Conservation (phyloP, 92 coral and sea anemone genomes). For the Palythoa caribaeorum region DNA sequence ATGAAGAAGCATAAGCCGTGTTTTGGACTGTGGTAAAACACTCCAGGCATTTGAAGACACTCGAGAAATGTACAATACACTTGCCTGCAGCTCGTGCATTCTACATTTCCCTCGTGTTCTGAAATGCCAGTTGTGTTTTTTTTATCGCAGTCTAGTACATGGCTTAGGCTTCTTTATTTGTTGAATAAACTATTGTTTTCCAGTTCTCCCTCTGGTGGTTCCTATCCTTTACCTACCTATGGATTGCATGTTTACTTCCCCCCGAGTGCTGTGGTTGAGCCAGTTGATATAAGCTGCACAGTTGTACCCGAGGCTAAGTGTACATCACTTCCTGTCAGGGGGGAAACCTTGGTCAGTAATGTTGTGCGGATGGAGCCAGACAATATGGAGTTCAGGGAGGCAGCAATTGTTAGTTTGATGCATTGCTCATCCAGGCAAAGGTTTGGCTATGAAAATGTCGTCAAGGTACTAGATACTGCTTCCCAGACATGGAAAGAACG, state of each 20-base stretch:
- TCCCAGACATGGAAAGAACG: background rate
- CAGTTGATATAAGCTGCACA: constrained; percentile 5
- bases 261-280: constrained; percentile 8
- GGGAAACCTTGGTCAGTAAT: constrained; percentile 2
- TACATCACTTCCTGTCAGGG: background rate
- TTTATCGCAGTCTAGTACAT: too few relatives aligned
- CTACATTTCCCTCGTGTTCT: too few relatives aligned
- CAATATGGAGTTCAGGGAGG: background rate
- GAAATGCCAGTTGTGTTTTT: too few relatives aligned
- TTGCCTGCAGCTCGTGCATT: too few relatives aligned
- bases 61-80: too few relatives aligned
- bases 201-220: background rate
- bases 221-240: background rate
- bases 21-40: too few relatives aligned
- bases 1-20: too few relatives aligned
- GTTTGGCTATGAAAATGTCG: constrained; percentile 4
- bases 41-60: too few relatives aligned
- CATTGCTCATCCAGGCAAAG: background rate
- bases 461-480: background rate
- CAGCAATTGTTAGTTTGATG: constrained; percentile 3
- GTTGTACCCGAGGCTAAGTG: constrained; percentile 7
- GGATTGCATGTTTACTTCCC: constrained; percentile 22
- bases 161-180: too few relatives aligned
- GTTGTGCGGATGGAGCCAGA: constrained; percentile 5
- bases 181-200: background rate